These are phyloP conservation scores for Vanessa cardui DNA, from an alignment of 2,888 invertebrate genomes.

Conservation along the genomic window DNA sequence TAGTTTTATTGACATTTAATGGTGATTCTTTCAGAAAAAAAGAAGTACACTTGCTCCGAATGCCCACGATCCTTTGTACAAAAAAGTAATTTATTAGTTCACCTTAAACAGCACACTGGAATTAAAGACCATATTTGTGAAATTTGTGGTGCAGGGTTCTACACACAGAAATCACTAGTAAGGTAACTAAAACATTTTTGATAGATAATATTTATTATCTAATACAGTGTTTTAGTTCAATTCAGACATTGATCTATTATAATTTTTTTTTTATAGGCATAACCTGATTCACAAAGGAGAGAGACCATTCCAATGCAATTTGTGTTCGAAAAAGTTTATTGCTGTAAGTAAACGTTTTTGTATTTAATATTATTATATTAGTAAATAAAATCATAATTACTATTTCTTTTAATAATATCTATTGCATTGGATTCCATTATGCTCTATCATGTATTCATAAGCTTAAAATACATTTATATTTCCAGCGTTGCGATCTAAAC, in stretches of 20 bases:
- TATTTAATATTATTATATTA: neutral
- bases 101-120: slow-evolving; percentile 74
- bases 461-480: too few species aligned
- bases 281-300: slow-evolving; percentile 79
- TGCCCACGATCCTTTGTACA: slow-evolving; percentile 75
- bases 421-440: too few species aligned
- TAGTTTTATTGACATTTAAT: neutral
- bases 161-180: slow-evolving; percentile 75
- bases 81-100: slow-evolving; percentile 68
- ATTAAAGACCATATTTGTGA: slow-evolving; percentile 79
- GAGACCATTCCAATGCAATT: slow-evolving; percentile 71
- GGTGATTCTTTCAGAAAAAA: slow-evolving; percentile 66
- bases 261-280: slow-evolving; percentile 63
- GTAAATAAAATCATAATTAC: neutral
- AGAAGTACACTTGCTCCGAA: slow-evolving; percentile 72
- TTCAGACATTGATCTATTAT: slow-evolving; percentile 1
- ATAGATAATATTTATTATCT: neutral
- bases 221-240: neutral
- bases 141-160: slow-evolving; percentile 78
- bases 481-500: slow-evolving; percentile 78
- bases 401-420: too few species aligned
- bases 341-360: slow-evolving; percentile 64
- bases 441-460: too few species aligned
- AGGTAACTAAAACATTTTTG: slow-evolving; percentile 53
- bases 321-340: slow-evolving; percentile 76